Evolutionary conservation across 2,113 vertebrate genomes (phyloP).

Genomic region (Alosa alosa): DNA sequence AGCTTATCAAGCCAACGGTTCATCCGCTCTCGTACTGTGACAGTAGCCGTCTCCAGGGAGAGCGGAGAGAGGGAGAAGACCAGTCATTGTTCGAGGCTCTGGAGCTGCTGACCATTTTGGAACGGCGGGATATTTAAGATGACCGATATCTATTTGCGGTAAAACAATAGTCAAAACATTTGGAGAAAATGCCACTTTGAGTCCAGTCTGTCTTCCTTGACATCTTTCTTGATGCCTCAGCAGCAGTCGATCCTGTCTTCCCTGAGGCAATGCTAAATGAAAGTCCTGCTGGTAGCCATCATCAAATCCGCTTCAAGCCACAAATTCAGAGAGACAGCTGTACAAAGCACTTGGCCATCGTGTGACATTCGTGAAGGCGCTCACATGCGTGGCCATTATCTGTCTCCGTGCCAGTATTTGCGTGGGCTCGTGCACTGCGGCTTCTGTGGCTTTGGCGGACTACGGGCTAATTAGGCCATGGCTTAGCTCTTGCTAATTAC

Average conservation of each 20-base stretch:
- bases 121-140: background rate
- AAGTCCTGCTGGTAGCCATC: background rate
- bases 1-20: background rate
- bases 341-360: background rate
- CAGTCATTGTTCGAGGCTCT: background rate
- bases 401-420: background rate
- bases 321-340: conserved; percentile 1
- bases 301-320: background rate
- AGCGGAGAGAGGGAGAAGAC: background rate
- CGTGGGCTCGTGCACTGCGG: background rate
- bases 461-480: background rate
- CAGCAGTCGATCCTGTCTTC: background rate
- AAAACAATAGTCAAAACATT: background rate
- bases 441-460: background rate
- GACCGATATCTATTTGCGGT: background rate
- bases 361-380: background rate
- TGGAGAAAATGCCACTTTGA: background rate
- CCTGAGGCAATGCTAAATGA: background rate
- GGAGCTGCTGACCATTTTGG: background rate
- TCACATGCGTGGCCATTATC: background rate
- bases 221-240: background rate
- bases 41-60: background rate
- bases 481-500: background rate
- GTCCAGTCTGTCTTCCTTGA: background rate
- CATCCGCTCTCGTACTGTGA: background rate